Evolutionary conservation across 92 coral and sea anemone species (phyloP), one percentile per base, ranked within the genome.

Genomic region (Phenganax marumi): DNA sequence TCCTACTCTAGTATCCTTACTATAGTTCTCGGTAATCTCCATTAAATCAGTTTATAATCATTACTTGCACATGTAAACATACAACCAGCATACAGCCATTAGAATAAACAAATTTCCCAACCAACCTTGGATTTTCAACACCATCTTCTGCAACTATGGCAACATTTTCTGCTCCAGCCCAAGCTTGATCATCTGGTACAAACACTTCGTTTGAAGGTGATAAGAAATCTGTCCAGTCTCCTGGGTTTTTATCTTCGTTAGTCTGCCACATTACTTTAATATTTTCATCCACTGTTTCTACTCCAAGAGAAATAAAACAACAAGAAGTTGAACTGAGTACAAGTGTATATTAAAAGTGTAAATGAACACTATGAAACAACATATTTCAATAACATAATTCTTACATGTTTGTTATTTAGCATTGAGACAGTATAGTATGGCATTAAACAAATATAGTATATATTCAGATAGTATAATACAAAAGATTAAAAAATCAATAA

Each of bases 171-270:
- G 73, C 68, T 8, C 54, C 73, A 78, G 83, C 73, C 83, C 83
- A 78, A 22, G 60, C 73, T 43, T 47, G 18, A 21, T 78, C 72
- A 78, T 62, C 73, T 43, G 83, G 73, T 3, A 63, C 73, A 49
- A 78, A 78, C 19, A 78, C 83, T 61, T 78, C 83, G 26, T 78
- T 78, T 16, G 83, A 16, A 25, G 73, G 65, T 47, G 83, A 78
- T n/a, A 66, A 60, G 63, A 78, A 78, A 53, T 78, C 73, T 78
- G 83, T 60, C 83, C 83, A 78, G 9, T 61, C 63, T 9, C 73
- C 83, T 39, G 61, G 83, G 12, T 50, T 24, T 18, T n/a, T 25
- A 10, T 78, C 83, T 24, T 78, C 73, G n/a, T 78, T 60, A 6
- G 47, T 58, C 60, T 78, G 57, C 73, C 73, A 63, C 81, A 56